Evolutionary conservation across 2,888 invertebrate genomes (phyloP).

Genomic region (Agrotis segetum): DNA sequence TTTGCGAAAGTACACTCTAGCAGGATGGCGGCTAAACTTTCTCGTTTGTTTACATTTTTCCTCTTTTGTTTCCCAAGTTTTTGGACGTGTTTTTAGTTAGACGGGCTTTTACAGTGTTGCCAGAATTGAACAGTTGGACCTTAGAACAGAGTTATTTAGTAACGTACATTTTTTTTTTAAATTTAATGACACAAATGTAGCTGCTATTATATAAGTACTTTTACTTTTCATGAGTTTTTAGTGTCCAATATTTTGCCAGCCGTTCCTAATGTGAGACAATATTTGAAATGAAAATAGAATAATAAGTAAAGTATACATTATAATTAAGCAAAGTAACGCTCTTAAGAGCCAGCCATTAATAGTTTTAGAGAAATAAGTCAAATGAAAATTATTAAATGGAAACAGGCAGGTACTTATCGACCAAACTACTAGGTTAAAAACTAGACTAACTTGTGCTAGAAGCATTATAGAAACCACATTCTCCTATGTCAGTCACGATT

Average conservation of each 20-base stretch:
- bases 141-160: not conserved
- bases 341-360: too few species aligned
- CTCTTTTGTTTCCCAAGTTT: constrained; percentile 33
- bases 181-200: too few species aligned
- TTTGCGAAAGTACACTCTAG: constrained; percentile 52
- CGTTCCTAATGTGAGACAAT: too few species aligned
- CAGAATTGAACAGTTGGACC: constrained; percentile 18
- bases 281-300: too few species aligned
- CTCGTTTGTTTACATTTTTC: constrained; percentile 35
- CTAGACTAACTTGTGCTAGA: not conserved
- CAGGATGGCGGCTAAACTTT: constrained; percentile 44
- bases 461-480: not conserved
- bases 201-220: too few species aligned
- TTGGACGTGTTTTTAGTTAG: constrained; percentile 8
- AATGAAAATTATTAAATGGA: not conserved
- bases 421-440: not conserved
- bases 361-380: not conserved
- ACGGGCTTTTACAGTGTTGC: not conserved
- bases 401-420: not conserved
- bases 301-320: too few species aligned
- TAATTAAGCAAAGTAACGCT: too few species aligned
- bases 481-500: too few species aligned
- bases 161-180: not conserved
- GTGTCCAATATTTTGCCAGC: too few species aligned
- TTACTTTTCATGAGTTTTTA: not conserved